phyloP scores from a whole-genome alignment of 2,888 invertebrate genomes.

The Drosophila paracracens region DNA sequence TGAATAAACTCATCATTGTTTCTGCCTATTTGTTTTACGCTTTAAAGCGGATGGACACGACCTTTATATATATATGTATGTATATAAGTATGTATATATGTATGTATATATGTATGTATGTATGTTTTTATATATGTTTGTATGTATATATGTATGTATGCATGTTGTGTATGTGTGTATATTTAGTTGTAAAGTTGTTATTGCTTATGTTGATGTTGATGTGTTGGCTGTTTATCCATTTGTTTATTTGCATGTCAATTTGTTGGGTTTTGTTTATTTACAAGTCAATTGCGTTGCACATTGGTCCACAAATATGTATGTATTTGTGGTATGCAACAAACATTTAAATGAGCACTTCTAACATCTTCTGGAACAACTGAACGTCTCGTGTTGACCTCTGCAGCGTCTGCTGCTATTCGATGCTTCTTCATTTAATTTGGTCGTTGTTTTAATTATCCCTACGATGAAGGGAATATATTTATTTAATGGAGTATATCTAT shows the following conservation, averaged over 20 bases:
- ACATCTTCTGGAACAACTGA: slow-evolving; percentile 9
- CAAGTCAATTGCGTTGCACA: slow-evolving; percentile 49
- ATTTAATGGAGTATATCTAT: background rate
- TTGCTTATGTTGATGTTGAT: slow-evolving; percentile 28
- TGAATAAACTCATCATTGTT: slow-evolving; percentile 38
- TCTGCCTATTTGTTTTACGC: slow-evolving; percentile 47
- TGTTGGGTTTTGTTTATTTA: slow-evolving; percentile 58
- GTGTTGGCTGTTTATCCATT: slow-evolving; percentile 37
- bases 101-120: background rate
- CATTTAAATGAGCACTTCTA: slow-evolving; percentile 38
- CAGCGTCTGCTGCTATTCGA: slow-evolving; percentile 7
- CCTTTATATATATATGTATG: slow-evolving; percentile 43
- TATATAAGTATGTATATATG: background rate
- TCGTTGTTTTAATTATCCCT: slow-evolving; percentile 33
- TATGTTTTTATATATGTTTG: slow-evolving; percentile 6
- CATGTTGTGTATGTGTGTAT: background rate
- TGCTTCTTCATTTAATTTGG: slow-evolving; percentile 39
- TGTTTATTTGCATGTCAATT: slow-evolving; percentile 71
- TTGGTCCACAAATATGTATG: background rate
- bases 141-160: background rate
- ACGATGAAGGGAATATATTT: background rate
- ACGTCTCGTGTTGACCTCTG: slow-evolving; percentile 46
- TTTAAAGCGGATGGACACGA: slow-evolving; percentile 56
- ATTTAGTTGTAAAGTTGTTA: slow-evolving; percentile 3
- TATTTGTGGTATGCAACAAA: slow-evolving; percentile 46